Conservation (phyloP, 1,140 invertebrate genomes). For the Archegozetes longisetosus region DNA sequence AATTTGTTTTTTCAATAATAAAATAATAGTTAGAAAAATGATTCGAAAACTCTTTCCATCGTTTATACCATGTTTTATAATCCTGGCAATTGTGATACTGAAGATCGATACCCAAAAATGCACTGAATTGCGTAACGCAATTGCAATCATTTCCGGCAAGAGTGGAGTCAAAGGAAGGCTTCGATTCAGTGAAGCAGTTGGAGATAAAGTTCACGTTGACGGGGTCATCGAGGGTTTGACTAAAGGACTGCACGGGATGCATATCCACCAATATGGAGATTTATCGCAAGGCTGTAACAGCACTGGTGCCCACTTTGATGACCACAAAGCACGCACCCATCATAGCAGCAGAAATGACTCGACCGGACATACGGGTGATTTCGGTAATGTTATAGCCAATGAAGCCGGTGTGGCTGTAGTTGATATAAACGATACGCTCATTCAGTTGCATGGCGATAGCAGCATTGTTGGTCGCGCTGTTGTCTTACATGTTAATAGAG, state of each 20-base stretch:
- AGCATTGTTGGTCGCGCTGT: background rate
- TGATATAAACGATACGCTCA: background rate
- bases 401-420: background rate
- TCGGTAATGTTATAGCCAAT: background rate
- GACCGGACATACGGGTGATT: background rate
- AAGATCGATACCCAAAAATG: background rate
- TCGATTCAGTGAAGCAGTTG: background rate
- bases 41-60: no score
- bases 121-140: background rate
- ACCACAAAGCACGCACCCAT: background rate
- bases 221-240: background rate
- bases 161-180: background rate
- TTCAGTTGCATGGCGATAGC: background rate
- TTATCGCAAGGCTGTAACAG: background rate
- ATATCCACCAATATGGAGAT: background rate
- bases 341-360: background rate
- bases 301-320: background rate
- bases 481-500: background rate
- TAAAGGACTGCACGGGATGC: background rate
- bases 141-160: background rate
- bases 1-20: no score
- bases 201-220: background rate
- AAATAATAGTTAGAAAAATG: no score
- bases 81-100: background rate
- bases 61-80: no score